These are phyloP conservation scores for Palloptera scutellata DNA, from an alignment of 2,888 invertebrate species.

Conservation along the genomic window DNA sequence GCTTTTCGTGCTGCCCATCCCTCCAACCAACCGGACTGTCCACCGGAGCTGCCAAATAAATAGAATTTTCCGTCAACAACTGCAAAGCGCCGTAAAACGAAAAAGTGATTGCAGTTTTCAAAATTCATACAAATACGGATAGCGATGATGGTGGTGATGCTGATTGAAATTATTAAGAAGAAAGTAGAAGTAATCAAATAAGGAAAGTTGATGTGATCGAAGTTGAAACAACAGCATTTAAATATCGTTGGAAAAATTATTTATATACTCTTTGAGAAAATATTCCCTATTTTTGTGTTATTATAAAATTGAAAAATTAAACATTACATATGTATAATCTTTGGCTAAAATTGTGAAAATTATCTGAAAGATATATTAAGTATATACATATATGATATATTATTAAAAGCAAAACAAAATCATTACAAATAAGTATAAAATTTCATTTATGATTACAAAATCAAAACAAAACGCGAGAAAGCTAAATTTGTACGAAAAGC, in stretches of 20 bases:
- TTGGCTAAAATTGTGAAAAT: constrained; percentile 30
- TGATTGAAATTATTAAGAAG: constrained; percentile 19
- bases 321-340: constrained; percentile 11
- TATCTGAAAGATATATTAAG: constrained; percentile 35
- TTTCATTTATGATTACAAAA: constrained; percentile 24
- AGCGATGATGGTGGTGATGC: constrained; percentile 14
- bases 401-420: constrained; percentile 30
- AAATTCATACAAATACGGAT: constrained; percentile 8
- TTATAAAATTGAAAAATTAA: background rate
- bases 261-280: constrained; percentile 3
- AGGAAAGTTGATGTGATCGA: constrained; percentile 40
- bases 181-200: background rate
- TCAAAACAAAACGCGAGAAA: constrained; percentile 31
- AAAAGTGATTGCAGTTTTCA: constrained; percentile 57
- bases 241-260: constrained; percentile 14
- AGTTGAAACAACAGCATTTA: constrained; percentile 57
- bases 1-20: constrained; percentile 93
- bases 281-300: background rate
- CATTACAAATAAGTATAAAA: constrained; percentile 24
- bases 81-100: constrained; percentile 60
- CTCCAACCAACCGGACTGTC: constrained; percentile 92
- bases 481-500: constrained; percentile 49
- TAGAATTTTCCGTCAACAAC: constrained; percentile 61
- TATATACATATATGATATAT: constrained; percentile 11
- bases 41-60: constrained; percentile 85